phyloP scores from a whole-genome alignment of 2,113 vertebrate species.

The Carlito syrichta region DNA sequence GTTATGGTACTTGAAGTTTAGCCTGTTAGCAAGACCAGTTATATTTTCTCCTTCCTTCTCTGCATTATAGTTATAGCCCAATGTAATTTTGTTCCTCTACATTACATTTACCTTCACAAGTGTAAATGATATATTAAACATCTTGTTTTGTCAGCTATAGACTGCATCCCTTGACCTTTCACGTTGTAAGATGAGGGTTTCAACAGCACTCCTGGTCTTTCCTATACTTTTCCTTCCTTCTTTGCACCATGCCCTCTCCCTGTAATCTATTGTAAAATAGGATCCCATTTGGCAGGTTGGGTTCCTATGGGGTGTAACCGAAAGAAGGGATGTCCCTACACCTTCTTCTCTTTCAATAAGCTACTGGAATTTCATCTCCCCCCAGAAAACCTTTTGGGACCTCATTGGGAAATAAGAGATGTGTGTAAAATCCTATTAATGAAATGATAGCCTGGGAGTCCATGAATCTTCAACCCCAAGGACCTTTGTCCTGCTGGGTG shows the following conservation, averaged over 20 bases:
- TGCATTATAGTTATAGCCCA: not conserved
- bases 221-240: not conserved
- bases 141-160: not conserved
- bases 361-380: slow-evolving; percentile 51
- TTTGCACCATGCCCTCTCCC: not conserved
- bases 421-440: not conserved
- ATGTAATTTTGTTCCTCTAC: not conserved
- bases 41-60: not conserved
- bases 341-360: not conserved
- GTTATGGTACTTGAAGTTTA: not conserved
- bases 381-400: slow-evolving; percentile 25
- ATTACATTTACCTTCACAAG: not conserved
- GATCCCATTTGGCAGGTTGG: not conserved
- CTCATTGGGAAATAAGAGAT: not conserved
- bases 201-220: slow-evolving; percentile 4
- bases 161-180: not conserved
- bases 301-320: not conserved
- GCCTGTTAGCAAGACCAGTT: not conserved
- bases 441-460: slow-evolving; percentile 6
- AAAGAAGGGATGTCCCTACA: not conserved
- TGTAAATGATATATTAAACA: not conserved
- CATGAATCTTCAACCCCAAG: slow-evolving; percentile 6
- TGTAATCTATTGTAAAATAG: not conserved
- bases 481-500: slow-evolving; percentile 38
- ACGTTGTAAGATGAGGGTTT: not conserved